phyloP scores from a whole-genome alignment of 53 echinoderm and acorn worm genomes.

The Crossaster papposus region DNA sequence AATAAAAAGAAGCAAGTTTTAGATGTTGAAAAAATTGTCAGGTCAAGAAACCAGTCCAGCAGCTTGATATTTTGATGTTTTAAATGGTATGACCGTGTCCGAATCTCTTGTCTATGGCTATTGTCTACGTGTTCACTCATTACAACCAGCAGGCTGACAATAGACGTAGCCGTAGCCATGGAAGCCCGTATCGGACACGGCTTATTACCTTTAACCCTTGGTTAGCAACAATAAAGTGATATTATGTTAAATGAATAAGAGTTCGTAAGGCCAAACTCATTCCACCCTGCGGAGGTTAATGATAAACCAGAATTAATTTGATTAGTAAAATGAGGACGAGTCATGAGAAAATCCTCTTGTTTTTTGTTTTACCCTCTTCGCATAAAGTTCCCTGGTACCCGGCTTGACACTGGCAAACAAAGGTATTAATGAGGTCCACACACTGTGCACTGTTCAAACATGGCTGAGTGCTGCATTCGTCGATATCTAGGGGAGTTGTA shows the following conservation, averaged over 20 bases:
- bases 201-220: not conserved
- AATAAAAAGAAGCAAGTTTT: too few species aligned
- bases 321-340: not conserved
- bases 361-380: conserved; percentile 36
- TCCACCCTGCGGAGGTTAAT: not conserved
- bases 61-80: too few species aligned
- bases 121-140: too few species aligned
- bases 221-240: not conserved
- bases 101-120: too few species aligned
- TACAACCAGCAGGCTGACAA: too few species aligned
- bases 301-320: not conserved
- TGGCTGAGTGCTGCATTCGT: conserved; percentile 21
- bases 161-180: too few species aligned
- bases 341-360: not conserved
- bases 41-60: too few species aligned
- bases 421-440: conserved; percentile 19
- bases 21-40: too few species aligned
- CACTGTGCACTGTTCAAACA: conserved; percentile 33
- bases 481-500: conserved; percentile 24
- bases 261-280: not conserved
- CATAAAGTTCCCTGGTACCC: conserved; percentile 56
- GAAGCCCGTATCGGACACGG: too few species aligned
- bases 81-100: too few species aligned
- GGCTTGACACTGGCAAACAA: conserved; percentile 27
- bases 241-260: too few species aligned